Evolutionary conservation across 2,113 vertebrate species (phyloP).

Genomic region (Alligator sinensis): DNA sequence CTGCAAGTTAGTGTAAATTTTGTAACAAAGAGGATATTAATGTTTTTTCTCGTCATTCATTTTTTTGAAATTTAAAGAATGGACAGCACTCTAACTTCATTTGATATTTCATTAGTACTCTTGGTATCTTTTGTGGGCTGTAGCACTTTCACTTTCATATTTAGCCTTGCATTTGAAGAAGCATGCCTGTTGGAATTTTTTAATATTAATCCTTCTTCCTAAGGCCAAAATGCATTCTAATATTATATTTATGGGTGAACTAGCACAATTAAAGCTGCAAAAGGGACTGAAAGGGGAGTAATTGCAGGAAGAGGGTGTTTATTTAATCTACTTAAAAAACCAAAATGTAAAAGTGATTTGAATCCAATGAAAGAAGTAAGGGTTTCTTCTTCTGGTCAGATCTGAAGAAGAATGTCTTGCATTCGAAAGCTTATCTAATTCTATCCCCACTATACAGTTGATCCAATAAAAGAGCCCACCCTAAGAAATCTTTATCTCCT

Average conservation of each 20-base stretch:
- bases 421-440: no score
- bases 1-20: neutral
- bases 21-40: neutral
- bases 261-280: neutral
- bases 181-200: no score
- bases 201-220: neutral
- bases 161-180: no score
- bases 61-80: neutral
- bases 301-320: neutral
- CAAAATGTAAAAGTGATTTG: neutral
- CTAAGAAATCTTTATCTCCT: no score
- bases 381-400: no score
- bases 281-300: neutral
- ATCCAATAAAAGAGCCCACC: no score
- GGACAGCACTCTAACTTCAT: neutral
- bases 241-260: neutral
- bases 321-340: constrained; percentile 22
- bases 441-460: no score
- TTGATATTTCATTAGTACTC: neutral
- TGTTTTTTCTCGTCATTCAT: neutral
- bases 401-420: no score
- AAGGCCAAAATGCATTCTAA: neutral
- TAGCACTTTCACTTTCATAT: neutral
- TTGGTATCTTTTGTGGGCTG: neutral
- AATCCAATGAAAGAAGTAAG: neutral